These are phyloP conservation scores for Aviceda subcristata DNA, from an alignment of 2,113 vertebrate genomes.

Conservation along the genomic window DNA sequence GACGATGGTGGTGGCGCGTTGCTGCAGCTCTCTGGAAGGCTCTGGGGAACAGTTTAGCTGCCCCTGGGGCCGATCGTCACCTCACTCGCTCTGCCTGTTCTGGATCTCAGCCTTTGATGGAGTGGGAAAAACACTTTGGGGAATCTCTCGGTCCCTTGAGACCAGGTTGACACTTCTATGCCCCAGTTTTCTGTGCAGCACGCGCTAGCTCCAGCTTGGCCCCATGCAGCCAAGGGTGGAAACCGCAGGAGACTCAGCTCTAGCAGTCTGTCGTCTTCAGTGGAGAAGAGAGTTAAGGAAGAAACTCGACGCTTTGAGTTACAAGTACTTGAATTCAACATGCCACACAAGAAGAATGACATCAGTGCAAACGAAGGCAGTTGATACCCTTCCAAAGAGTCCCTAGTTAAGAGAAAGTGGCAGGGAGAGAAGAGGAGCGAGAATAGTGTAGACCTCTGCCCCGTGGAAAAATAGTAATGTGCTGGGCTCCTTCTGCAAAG, in stretches of 20 bases:
- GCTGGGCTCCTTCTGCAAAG: background rate
- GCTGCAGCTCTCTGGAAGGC: too few species aligned
- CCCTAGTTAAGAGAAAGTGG: background rate
- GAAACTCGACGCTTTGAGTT: background rate
- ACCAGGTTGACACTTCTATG: fast-evolving
- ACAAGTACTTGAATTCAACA: background rate
- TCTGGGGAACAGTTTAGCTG: background rate
- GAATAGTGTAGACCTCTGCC: fast-evolving
- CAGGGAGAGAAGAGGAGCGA: background rate
- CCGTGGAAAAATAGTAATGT: fast-evolving
- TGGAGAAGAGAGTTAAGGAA: background rate
- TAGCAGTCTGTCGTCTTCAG: background rate
- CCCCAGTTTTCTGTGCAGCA: background rate
- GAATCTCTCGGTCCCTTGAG: background rate
- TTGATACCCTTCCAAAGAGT: too few species aligned
- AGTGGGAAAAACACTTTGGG: fast-evolving
- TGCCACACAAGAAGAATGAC: background rate
- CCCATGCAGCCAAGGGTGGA: background rate
- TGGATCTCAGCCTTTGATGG: background rate
- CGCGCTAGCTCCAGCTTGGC: background rate
- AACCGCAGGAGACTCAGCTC: background rate
- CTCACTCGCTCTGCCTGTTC: background rate
- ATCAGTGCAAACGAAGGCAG: background rate
- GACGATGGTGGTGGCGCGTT: fast-evolving
- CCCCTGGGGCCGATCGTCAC: background rate